phyloP scores from a whole-genome alignment of 2,888 invertebrate genomes.

The Baronia brevicornis region DNA sequence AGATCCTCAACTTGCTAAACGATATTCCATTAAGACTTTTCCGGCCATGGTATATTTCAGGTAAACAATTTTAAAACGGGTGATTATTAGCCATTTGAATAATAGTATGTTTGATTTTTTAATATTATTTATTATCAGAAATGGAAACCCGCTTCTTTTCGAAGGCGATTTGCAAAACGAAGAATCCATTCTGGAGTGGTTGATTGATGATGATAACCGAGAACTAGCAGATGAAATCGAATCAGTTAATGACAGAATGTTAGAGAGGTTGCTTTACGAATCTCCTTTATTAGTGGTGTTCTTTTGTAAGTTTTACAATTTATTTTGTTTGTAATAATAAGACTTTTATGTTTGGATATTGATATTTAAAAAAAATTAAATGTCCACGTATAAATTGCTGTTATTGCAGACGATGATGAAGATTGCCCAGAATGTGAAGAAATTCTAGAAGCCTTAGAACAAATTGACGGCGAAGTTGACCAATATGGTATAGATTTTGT shows the following conservation, averaged over 20 bases:
- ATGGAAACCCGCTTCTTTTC: conserved; percentile 90
- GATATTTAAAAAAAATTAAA: too few species aligned
- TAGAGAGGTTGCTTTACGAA: conserved; percentile 87
- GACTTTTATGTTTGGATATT: too few species aligned
- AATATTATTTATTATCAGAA: conserved; percentile 70
- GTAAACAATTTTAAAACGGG: conserved; percentile 49
- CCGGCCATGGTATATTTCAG: conserved; percentile 94
- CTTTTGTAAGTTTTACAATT: conserved; percentile 81
- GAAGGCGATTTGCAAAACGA: conserved; percentile 95
- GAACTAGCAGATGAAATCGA: conserved; percentile 96
- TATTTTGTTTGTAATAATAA: too few species aligned
- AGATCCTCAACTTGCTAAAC: conserved; percentile 92
- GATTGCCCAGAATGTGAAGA: conserved; percentile 94
- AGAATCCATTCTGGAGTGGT: conserved; percentile 93
- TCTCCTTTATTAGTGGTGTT: conserved; percentile 93
- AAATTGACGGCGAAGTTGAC: conserved; percentile 96
- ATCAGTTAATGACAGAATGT: conserved; percentile 92
- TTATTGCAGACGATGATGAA: conserved; percentile 80
- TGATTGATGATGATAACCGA: conserved; percentile 93
- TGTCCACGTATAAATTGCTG: conserved; percentile 7
- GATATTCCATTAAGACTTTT: conserved; percentile 95
- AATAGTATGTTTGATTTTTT: neutral
- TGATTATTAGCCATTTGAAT: neutral
- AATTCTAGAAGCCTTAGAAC: conserved; percentile 91
- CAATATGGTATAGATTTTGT: conserved; percentile 96